phyloP scores from a whole-genome alignment of 2,797 vertebrate genomes.

The Enoplosus armatus region DNA sequence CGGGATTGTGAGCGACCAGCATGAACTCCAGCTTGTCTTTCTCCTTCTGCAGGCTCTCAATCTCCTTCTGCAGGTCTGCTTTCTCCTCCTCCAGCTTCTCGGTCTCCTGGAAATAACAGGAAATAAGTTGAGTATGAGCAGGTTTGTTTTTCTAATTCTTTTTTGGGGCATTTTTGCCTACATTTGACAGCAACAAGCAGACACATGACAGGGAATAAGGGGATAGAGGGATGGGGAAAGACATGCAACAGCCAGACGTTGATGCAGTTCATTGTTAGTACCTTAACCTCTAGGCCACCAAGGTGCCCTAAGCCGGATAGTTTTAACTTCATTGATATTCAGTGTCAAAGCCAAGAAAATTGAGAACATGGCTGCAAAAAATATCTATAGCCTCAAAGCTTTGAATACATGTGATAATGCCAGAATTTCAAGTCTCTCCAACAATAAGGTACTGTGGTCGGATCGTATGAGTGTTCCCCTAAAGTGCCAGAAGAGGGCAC shows the following conservation, averaged over 20 bases:
- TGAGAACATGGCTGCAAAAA: not conserved
- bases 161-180: not conserved
- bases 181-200: not conserved
- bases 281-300: not conserved
- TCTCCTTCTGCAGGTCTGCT: conserved; percentile 97
- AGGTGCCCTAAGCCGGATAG: not conserved
- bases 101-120: conserved; percentile 88
- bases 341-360: not conserved
- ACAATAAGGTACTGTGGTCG: not conserved
- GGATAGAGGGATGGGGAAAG: not conserved
- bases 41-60: conserved; percentile 96
- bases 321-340: not conserved
- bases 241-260: not conserved
- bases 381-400: not conserved
- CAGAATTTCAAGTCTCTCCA: not conserved
- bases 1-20: conserved; percentile 96
- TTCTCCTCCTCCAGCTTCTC: conserved; percentile 98
- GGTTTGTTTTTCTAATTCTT: not conserved
- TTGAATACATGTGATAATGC: not conserved
- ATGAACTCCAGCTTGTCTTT: conserved; percentile 99
- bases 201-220: not conserved
- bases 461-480: not conserved
- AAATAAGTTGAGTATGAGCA: not conserved
- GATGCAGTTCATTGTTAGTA: not conserved
- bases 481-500: conserved; percentile 70